Evolutionary conservation across 92 coral and sea anemone species (phyloP).

Genomic region (Palythoa heliodiscus): DNA sequence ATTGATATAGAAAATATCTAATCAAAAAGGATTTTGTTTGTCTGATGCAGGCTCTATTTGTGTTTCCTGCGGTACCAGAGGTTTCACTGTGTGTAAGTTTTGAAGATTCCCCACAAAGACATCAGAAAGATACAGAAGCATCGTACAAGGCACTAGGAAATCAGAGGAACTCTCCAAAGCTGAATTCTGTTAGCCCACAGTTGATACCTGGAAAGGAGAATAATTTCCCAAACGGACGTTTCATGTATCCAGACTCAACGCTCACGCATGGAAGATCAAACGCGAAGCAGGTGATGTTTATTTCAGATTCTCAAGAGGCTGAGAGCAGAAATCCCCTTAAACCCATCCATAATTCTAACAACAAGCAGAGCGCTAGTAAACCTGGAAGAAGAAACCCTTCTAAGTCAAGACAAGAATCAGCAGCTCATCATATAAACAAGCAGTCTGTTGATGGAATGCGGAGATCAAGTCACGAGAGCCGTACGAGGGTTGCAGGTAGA

Average conservation of each 20-base stretch:
- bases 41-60: constrained; percentile 43
- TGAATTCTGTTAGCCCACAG: not conserved
- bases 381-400: constrained; percentile 17
- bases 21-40: not conserved
- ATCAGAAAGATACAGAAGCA: constrained; percentile 28
- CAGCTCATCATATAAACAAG: not conserved
- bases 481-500: not conserved
- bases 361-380: not conserved
- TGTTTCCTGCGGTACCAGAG: constrained; percentile 74
- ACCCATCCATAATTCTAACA: constrained; percentile 54
- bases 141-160: constrained; percentile 24
- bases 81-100: constrained; percentile 88
- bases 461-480: not conserved
- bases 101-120: constrained; percentile 50
- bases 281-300: constrained; percentile 44
- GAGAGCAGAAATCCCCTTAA: constrained; percentile 73
- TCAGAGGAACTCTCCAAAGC: constrained; percentile 6
- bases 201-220: constrained; percentile 24
- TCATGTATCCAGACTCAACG: not conserved
- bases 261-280: constrained; percentile 3
- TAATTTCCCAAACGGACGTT: not conserved
- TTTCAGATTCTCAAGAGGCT: constrained; percentile 18
- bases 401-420: not conserved
- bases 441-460: not conserved
- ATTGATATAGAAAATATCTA: not conserved